Evolutionary conservation across 2,888 invertebrate species (phyloP), one percentile per base, ranked within the genome.

Genomic region (Julus scandinavius): DNA sequence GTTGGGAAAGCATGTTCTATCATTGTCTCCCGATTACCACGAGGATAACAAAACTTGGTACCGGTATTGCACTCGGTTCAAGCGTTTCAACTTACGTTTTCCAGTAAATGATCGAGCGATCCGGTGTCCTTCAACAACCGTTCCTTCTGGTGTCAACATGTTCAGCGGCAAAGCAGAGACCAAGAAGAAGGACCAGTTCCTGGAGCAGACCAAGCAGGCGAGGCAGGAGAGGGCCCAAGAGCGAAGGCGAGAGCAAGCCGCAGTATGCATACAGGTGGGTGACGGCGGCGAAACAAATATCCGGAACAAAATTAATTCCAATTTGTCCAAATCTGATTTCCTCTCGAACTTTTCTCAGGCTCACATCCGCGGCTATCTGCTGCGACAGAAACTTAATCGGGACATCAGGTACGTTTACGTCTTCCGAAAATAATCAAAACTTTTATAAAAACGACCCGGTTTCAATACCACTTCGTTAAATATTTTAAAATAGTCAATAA

Each of bases 191-290:
- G 95, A 95, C 91, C 94, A 94, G 90, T 98, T 98, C 92, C 94
- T 98, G 91, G 97, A 97, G 92, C 96, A 97, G 92, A 96, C 97
- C 5, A 98, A 98, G 93, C 96, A 96, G 49, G 97, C 98, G 17
- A 94, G 98, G 89, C 96, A 97, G 92, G 97, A 97, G 92, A 94
- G 98, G 89, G 97, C 97, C 0, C 93, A 95, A 88, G 98, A 97
- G 91, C 96, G 97, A 92, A 95, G 95, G 90, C 94, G 95, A 89
- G 97, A 97, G 91, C 93, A 93, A 90, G 96, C 97, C 54, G 95
- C 95, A 80, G 93, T 95, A 58, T 93, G 94, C 90, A 95, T 97
- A 90, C 97, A 97, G 92, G 94, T 96, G 17, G 13, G 13, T 41
- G 5, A 41, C 7, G n/a, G 29, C 29, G 29, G 29, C 29, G 29